Evolutionary conservation across 2,113 vertebrate species (phyloP).

Genomic region (Hippocampus comes): DNA sequence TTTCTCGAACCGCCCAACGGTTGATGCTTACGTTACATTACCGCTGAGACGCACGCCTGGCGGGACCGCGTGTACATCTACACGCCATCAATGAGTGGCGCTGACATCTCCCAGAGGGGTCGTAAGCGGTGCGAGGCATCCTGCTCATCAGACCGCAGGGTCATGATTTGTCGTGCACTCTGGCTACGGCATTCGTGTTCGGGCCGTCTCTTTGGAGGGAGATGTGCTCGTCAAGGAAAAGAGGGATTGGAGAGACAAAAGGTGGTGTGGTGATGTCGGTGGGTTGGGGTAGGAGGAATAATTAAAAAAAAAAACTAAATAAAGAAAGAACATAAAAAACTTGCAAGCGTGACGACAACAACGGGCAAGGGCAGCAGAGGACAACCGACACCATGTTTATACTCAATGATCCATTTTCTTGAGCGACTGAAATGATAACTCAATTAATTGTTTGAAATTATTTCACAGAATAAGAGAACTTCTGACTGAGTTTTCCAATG

Average conservation of each 20-base stretch:
- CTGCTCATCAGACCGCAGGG: slow-evolving; percentile 45
- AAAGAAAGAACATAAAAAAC: no score
- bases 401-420: no score
- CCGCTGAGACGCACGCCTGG: slow-evolving; percentile 23
- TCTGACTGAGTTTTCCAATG: no score
- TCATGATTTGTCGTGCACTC: slow-evolving; percentile 53
- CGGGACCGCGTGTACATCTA: slow-evolving; percentile 34
- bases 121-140: slow-evolving; percentile 43
- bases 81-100: slow-evolving; percentile 49
- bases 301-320: no score
- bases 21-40: slow-evolving; percentile 64
- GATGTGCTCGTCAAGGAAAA: slow-evolving; percentile 13
- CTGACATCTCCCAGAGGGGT: slow-evolving; percentile 61
- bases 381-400: no score
- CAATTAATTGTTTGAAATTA: no score
- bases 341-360: no score
- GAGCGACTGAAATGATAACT: no score
- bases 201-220: slow-evolving; percentile 15
- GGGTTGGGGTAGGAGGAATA: neutral
- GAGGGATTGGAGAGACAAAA: slow-evolving; percentile 16
- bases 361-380: no score
- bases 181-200: slow-evolving; percentile 36
- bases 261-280: neutral
- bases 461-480: no score
- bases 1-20: slow-evolving; percentile 29